Conservation (phyloP, 2,888 invertebrate species). For the Cataglyphis altisquamis region DNA sequence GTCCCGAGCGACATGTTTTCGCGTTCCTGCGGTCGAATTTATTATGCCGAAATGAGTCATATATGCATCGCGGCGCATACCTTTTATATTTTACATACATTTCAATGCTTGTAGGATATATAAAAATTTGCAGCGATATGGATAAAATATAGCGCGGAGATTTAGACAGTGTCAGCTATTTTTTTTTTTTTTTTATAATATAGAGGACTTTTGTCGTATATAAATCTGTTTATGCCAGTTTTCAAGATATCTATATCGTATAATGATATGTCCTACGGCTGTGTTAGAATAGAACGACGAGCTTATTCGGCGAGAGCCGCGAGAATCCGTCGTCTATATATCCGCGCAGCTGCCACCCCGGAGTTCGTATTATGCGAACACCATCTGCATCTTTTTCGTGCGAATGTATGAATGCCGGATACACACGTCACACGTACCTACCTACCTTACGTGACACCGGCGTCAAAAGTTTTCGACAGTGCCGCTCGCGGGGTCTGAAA, state of each 20-base stretch:
- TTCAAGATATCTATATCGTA: slow-evolving; percentile 23
- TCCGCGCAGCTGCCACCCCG: slow-evolving; percentile 65
- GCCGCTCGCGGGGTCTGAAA: slow-evolving; percentile 62
- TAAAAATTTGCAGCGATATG: neutral
- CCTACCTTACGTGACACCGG: slow-evolving; percentile 63
- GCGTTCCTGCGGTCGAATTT: slow-evolving; percentile 1
- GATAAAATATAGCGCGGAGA: neutral
- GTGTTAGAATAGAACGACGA: slow-evolving; percentile 33
- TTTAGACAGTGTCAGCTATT: neutral
- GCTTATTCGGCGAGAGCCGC: slow-evolving; percentile 42
- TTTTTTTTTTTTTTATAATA: slow-evolving; percentile 20
- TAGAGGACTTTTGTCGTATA: neutral
- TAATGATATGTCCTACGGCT: slow-evolving; percentile 18
- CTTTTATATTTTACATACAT: neutral
- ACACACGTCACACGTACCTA: slow-evolving; percentile 61
- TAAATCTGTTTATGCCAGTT: neutral
- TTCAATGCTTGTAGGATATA: slow-evolving; percentile 4
- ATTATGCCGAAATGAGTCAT: slow-evolving; percentile 1
- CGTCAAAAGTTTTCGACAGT: slow-evolving; percentile 74
- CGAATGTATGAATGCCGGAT: slow-evolving; percentile 79
- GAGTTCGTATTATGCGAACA: slow-evolving; percentile 73
- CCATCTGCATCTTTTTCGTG: slow-evolving; percentile 79
- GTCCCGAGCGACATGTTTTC: slow-evolving; percentile 14
- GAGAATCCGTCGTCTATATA: slow-evolving; percentile 32
- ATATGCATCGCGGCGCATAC: neutral